phyloP scores from a whole-genome alignment of 1,140 invertebrate genomes.

The Bilobella aurantiaca region DNA sequence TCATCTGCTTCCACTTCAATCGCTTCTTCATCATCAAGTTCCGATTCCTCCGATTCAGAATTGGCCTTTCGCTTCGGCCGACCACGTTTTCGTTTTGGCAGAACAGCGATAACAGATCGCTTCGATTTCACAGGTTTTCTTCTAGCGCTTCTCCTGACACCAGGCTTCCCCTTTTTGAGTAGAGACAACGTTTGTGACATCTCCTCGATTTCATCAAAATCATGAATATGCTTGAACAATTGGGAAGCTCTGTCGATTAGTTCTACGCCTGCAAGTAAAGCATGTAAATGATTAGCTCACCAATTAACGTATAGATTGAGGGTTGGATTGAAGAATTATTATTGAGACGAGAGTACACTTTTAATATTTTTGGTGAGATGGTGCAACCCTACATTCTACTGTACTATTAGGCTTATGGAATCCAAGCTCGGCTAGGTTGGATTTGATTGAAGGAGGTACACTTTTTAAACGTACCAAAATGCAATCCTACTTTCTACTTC shows the following conservation, averaged over 20 bases:
- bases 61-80: background rate
- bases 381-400: too few relatives aligned
- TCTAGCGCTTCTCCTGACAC: background rate
- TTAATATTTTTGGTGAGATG: too few relatives aligned
- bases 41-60: background rate
- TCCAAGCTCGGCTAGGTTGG: too few relatives aligned
- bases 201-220: constrained; percentile 18
- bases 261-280: constrained; percentile 12
- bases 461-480: too few relatives aligned
- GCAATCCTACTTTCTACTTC: too few relatives aligned
- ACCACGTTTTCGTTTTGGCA: background rate
- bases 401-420: too few relatives aligned
- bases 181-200: constrained; percentile 8
- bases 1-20: background rate
- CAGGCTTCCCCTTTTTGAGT: background rate
- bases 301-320: too few relatives aligned
- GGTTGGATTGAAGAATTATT: too few relatives aligned
- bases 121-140: background rate
- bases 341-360: too few relatives aligned
- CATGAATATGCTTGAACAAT: constrained; percentile 20
- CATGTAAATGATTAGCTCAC: too few relatives aligned
- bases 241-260: constrained; percentile 17
- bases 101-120: background rate
- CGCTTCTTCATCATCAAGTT: background rate
- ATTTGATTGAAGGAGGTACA: too few relatives aligned